Percentiles rank a stretch among this genome's conserved stretches.
These are phyloP conservation scores for Stichodactyla helianthus DNA, from an alignment of 64 coral and sea anemone species.

Conservation along the genomic window DNA sequence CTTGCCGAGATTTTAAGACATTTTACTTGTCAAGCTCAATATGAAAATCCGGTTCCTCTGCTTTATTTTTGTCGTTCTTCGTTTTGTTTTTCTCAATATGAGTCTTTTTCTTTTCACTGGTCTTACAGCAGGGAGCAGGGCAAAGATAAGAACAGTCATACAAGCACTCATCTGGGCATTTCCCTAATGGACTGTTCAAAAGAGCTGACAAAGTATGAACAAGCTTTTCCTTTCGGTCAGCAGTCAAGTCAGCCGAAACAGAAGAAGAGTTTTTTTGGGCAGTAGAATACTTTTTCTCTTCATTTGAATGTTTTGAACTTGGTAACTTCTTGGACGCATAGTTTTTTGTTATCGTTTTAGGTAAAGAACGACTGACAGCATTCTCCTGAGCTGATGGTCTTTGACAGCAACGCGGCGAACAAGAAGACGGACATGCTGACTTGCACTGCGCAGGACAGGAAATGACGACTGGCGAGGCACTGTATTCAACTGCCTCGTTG, in stretches of 20 bases:
- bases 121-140: not conserved
- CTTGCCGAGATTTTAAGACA: not conserved
- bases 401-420: slow-evolving; percentile 9
- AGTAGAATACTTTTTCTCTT: not conserved
- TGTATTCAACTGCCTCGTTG: not conserved
- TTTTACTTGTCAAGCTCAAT: not conserved
- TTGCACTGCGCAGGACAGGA: slow-evolving; percentile 31
- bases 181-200: not conserved
- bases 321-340: not conserved
- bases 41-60: not conserved
- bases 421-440: not conserved
- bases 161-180: not conserved
- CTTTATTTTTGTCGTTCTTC: not conserved
- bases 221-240: slow-evolving; percentile 6
- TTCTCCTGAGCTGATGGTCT: not conserved
- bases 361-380: not conserved
- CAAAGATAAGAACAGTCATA: not conserved
- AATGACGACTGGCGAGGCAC: not conserved
- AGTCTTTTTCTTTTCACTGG: not conserved
- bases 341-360: not conserved
- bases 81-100: not conserved
- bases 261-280: not conserved
- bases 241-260: not conserved
- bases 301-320: not conserved
- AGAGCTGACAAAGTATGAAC: not conserved